These are phyloP conservation scores for Ptilodon capucinus DNA, from an alignment of 2,888 invertebrate species.

Conservation along the genomic window DNA sequence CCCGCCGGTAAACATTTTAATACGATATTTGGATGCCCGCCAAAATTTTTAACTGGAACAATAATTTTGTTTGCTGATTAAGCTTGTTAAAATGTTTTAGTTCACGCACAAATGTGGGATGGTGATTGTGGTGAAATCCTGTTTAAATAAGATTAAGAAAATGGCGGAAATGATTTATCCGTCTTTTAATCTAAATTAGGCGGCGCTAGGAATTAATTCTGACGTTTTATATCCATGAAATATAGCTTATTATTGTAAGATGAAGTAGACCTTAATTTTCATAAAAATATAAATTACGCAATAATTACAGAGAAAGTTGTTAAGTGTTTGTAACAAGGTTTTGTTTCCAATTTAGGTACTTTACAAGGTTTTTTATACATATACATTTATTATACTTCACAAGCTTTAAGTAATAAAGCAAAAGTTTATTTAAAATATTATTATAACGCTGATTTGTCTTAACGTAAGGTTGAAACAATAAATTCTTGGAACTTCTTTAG, in stretches of 20 bases:
- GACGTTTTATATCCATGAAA: neutral
- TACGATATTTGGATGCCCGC: constrained; percentile 25
- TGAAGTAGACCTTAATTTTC: too few species aligned
- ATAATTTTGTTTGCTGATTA: constrained; percentile 29
- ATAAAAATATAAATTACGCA: too few species aligned
- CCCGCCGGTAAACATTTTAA: constrained; percentile 25
- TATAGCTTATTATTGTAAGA: too few species aligned
- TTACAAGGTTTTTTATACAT: too few species aligned
- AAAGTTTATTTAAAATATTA: neutral
- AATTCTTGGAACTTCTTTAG: neutral
- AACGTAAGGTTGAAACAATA: neutral
- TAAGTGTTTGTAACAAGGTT: too few species aligned
- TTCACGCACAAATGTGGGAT: neutral
- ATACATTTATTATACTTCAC: too few species aligned
- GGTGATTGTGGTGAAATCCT: neutral
- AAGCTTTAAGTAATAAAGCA: too few species aligned
- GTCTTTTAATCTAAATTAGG: neutral
- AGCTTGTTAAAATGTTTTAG: constrained; percentile 24
- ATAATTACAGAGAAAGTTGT: too few species aligned
- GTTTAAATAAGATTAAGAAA: neutral
- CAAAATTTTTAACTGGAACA: constrained; percentile 21
- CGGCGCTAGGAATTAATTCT: neutral
- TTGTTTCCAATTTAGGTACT: too few species aligned
- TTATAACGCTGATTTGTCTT: neutral
- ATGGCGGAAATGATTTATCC: neutral